phyloP scores from a whole-genome alignment of 2,113 vertebrate species.

The Motacilla tschutschensis region DNA sequence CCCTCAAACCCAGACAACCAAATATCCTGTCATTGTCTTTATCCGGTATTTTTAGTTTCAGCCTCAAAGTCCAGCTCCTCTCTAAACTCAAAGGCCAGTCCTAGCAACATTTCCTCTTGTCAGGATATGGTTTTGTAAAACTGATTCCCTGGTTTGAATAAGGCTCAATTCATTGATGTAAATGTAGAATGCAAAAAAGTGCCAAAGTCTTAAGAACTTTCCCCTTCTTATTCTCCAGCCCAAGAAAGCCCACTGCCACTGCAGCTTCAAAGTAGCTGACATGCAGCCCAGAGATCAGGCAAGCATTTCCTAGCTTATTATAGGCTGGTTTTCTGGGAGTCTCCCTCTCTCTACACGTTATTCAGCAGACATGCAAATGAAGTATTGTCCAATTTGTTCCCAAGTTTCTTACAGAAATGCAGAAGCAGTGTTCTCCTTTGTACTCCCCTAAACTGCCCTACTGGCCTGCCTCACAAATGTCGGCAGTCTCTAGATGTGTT shows the following conservation, averaged over 20 bases:
- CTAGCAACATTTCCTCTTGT: background rate
- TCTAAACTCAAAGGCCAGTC: background rate
- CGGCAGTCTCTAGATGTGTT: background rate
- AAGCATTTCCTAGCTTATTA: constrained; percentile 23
- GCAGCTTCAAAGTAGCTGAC: constrained; percentile 9
- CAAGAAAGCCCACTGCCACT: background rate
- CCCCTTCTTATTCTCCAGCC: background rate
- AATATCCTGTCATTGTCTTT: background rate
- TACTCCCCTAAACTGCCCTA: background rate
- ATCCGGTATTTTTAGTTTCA: background rate
- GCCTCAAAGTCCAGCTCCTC: background rate
- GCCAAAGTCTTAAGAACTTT: background rate
- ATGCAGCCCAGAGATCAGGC: constrained; percentile 6
- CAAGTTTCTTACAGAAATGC: background rate
- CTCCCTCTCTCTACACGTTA: background rate
- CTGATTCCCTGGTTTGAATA: background rate
- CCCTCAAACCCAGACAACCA: background rate
- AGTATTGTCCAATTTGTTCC: constrained; percentile 21
- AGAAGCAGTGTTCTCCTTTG: background rate
- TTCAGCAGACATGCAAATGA: constrained; percentile 26
- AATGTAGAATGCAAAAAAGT: background rate
- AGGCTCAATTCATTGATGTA: background rate
- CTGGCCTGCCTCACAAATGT: background rate
- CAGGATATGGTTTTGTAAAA: background rate
- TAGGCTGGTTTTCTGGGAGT: background rate